These are phyloP conservation scores for Salvelinus alpinus DNA, from an alignment of 2,113 vertebrate species.

Conservation along the genomic window DNA sequence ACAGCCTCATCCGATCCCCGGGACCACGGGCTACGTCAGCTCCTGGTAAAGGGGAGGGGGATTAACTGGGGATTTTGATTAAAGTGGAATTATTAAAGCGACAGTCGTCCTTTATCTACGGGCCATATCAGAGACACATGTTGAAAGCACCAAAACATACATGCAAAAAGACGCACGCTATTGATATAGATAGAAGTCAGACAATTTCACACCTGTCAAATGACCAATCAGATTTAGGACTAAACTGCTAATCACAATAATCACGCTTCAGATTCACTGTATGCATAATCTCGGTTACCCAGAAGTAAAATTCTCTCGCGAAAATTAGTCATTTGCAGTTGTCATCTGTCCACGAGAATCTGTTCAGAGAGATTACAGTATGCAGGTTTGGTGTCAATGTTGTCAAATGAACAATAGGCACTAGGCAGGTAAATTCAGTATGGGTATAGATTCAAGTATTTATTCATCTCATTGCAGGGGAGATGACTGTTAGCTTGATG, in stretches of 20 bases:
- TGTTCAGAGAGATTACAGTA: background rate
- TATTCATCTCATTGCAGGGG: background rate
- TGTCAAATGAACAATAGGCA: background rate
- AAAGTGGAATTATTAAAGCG: conserved; percentile 48
- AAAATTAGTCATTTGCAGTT: too few relatives aligned
- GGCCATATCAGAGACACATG: background rate
- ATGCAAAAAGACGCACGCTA: background rate
- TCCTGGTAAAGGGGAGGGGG: background rate
- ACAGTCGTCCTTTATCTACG: conserved; percentile 18
- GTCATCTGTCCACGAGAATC: too few relatives aligned
- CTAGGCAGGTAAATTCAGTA: background rate
- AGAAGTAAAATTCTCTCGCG: too few relatives aligned
- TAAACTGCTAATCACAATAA: too few relatives aligned
- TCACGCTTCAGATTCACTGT: background rate
- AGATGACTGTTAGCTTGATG: background rate
- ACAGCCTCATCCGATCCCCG: conserved; percentile 25
- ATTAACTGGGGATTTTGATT: conserved; percentile 32
- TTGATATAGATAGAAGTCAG: background rate
- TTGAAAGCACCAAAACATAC: too few relatives aligned
- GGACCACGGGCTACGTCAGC: conserved; percentile 4
- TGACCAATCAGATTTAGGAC: too few relatives aligned
- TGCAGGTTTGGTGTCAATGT: background rate
- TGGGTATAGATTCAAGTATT: too few relatives aligned
- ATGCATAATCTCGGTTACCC: too few relatives aligned
- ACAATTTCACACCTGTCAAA: background rate